Evolutionary conservation across 2,888 invertebrate species (phyloP).

Genomic region (Therioaphis trifolii): DNA sequence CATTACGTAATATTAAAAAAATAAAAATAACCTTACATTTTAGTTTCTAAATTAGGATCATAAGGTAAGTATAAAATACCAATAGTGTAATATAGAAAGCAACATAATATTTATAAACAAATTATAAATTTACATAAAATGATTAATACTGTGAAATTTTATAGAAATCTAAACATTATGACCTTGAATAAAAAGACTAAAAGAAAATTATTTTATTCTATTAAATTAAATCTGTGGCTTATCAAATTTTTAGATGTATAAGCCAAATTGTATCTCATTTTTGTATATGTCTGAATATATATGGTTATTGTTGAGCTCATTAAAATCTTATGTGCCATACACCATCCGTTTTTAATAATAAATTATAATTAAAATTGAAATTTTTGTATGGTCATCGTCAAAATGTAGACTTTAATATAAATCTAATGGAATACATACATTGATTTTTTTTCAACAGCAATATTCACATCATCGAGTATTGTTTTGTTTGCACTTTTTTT

Average conservation of each 20-base stretch:
- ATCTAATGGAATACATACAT: constrained; percentile 30
- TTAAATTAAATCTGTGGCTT: not conserved
- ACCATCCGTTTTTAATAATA: no score
- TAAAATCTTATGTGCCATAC: not conserved
- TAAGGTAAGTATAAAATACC: no score
- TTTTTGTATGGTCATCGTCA: no score
- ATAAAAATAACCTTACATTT: no score
- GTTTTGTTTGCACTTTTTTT: constrained; percentile 24
- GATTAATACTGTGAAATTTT: not conserved
- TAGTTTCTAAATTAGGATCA: no score
- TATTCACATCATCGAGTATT: constrained; percentile 47
- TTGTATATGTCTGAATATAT: no score
- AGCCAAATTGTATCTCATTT: not conserved
- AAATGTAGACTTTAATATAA: no score
- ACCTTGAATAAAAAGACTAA: constrained; percentile 14
- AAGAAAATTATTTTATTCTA: not conserved
- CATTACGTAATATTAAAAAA: no score
- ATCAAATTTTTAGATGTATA: not conserved
- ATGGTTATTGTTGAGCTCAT: not conserved
- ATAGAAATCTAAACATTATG: not conserved
- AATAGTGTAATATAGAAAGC: not conserved
- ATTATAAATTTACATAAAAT: constrained; percentile 2
- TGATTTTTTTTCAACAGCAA: constrained; percentile 43
- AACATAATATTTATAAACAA: not conserved
- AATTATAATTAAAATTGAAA: no score